Evolutionary conservation across 2,113 vertebrate genomes (phyloP).

Genomic region (Mellivora capensis): DNA sequence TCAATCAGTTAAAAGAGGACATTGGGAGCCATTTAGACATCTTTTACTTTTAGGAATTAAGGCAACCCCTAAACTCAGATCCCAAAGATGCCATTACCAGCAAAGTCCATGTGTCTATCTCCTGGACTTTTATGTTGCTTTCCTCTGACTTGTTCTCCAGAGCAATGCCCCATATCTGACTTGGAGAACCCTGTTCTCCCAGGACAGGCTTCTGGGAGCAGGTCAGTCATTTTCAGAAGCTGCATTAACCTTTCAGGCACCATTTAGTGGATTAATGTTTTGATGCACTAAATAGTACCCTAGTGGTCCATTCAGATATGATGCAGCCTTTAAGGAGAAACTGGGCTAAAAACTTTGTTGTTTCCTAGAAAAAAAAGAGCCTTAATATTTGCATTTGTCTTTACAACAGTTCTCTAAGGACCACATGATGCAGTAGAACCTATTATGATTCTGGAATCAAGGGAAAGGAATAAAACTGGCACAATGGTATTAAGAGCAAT

Average conservation of each 20-base stretch:
- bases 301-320: not conserved
- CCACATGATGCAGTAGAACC: not conserved
- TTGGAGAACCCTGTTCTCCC: not conserved
- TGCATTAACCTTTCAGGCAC: slow-evolving; percentile 58
- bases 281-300: slow-evolving; percentile 42
- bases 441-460: slow-evolving; percentile 17
- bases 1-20: not conserved
- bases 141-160: not conserved
- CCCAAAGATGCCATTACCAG: not conserved
- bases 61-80: not conserved
- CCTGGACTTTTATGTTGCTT: not conserved
- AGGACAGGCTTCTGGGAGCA: not conserved
- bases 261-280: slow-evolving; percentile 66
- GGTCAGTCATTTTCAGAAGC: slow-evolving; percentile 3
- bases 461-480: slow-evolving; percentile 26
- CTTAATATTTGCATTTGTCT: slow-evolving; percentile 46
- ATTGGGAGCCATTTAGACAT: not conserved
- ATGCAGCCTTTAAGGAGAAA: slow-evolving; percentile 36
- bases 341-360: not conserved
- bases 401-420: slow-evolving; percentile 21
- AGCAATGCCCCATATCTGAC: not conserved
- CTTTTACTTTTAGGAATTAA: slow-evolving; percentile 36
- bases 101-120: not conserved
- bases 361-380: not conserved
- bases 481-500: not conserved